These are phyloP conservation scores for Pocota personata DNA, from an alignment of 2,888 invertebrate genomes.

Conservation along the genomic window DNA sequence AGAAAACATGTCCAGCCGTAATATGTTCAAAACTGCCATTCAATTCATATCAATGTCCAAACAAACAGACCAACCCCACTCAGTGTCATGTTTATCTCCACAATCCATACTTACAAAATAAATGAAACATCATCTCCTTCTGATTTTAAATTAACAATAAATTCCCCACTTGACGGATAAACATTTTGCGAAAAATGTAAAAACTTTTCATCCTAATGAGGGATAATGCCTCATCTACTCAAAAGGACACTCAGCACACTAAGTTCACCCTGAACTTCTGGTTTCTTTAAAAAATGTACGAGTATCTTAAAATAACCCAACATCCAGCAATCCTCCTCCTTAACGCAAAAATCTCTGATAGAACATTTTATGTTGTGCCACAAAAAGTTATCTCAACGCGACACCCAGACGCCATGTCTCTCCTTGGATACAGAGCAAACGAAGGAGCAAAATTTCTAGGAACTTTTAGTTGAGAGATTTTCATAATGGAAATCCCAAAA, in stretches of 20 bases:
- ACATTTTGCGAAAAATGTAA: conserved; percentile 19
- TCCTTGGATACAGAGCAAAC: conserved; percentile 49
- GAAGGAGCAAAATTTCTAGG: conserved; percentile 19
- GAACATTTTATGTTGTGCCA: conserved; percentile 14
- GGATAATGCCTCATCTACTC: conserved; percentile 27
- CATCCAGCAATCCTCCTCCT: conserved; percentile 14
- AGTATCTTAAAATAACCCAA: conserved; percentile 39
- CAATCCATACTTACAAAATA: too few relatives aligned
- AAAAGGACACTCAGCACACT: conserved; percentile 1
- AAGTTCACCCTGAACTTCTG: conserved; percentile 45
- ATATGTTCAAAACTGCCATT: too few relatives aligned
- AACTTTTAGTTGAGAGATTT: too few relatives aligned
- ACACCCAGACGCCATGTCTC: conserved; percentile 56
- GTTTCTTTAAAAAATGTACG: neutral
- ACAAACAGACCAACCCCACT: too few relatives aligned
- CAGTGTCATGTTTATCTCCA: too few relatives aligned
- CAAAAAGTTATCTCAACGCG: conserved; percentile 40
- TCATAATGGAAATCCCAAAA: neutral
- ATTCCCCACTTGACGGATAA: neutral
- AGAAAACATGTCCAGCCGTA: too few relatives aligned
- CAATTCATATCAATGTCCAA: too few relatives aligned
- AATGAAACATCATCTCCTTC: too few relatives aligned
- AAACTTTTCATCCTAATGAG: conserved; percentile 19
- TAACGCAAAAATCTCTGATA: conserved; percentile 3
- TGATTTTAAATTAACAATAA: neutral